Evolutionary conservation across 53 echinoderm and acorn worm genomes (phyloP), one percentile per base, ranked within the genome.

Genomic region (Echinometra lucunter): DNA sequence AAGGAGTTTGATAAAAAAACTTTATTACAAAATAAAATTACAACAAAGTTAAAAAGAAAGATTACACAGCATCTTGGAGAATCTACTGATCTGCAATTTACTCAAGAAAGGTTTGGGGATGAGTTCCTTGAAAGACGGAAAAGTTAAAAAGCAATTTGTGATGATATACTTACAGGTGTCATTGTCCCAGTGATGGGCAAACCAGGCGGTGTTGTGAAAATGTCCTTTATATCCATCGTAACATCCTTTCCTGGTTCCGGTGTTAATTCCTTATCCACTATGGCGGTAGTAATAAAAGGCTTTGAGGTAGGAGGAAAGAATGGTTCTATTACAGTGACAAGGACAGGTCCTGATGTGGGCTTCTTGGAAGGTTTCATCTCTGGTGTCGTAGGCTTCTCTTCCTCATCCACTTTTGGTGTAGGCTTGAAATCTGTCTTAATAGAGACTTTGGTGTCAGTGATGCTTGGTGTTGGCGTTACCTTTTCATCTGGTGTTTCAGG

Each of bases 251-350:
- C 58, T 30, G 58, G 58, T 23, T 90, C 90, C 23, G 57, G 57
- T 53, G 88, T 88, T 32, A 88, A 88, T 55, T 88, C 88, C n/a
- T 63, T 63, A 21, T 63, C 63, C 58, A 90, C 63, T 2, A 90
- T 37, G 90, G 90, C 90, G 63, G 90, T 90, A 7, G 90, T 90
- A 21, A 90, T 63, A 42, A 90, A 90, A 63, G 90, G 90, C 60
- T 90, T 63, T 63, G 58, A 58, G 63, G 63, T 63, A 58, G 90
- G 90, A 19, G 90, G 58, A 32, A 32, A 58, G 60, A 60, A 63
- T 21, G 90, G 90, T 58, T 58, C 63, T 37, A 90, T 63, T 23
- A 90, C 60, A 3, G 90, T 90, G 2, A 90, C 90, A 90, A 90
- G 90, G 58, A 90, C 90, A 90, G 90, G 90, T 58, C 23, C 13